Conservation (phyloP, 2,888 invertebrate species). For the Lasioglossum figueresi region DNA sequence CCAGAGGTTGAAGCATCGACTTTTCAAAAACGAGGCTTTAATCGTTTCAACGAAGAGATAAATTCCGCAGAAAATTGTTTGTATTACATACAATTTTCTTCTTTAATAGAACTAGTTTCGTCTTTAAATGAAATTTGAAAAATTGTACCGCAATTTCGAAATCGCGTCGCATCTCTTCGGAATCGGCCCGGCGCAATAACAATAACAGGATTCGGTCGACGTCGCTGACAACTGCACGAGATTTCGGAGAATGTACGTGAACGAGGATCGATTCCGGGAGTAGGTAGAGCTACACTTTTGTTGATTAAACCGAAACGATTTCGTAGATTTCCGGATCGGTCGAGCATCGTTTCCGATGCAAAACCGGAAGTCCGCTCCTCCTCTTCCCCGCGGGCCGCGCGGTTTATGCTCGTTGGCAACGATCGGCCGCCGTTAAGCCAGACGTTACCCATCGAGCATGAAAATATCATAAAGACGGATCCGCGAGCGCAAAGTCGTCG, state of each 20-base stretch:
- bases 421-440: conserved; percentile 18
- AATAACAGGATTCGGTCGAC: not conserved
- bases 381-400: not conserved
- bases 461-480: conserved; percentile 42
- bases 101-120: no score
- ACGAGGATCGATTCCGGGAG: not conserved
- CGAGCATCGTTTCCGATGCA: not conserved
- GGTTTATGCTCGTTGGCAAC: conserved; percentile 10
- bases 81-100: no score
- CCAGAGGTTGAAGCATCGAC: not conserved
- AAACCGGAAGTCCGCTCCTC: not conserved
- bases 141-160: not conserved
- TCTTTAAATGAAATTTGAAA: no score
- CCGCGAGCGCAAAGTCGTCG: conserved; percentile 17
- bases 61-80: no score
- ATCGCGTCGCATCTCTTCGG: not conserved
- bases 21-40: not conserved
- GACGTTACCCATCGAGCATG: conserved; percentile 15
- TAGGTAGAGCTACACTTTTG: not conserved
- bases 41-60: not conserved
- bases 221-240: not conserved
- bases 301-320: conserved; percentile 4
- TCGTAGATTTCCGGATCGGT: not conserved
- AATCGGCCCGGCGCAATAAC: not conserved
- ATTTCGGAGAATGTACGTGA: not conserved